Evolutionary conservation across 2,797 vertebrate genomes (phyloP).

Genomic region (Liparis tanakae): DNA sequence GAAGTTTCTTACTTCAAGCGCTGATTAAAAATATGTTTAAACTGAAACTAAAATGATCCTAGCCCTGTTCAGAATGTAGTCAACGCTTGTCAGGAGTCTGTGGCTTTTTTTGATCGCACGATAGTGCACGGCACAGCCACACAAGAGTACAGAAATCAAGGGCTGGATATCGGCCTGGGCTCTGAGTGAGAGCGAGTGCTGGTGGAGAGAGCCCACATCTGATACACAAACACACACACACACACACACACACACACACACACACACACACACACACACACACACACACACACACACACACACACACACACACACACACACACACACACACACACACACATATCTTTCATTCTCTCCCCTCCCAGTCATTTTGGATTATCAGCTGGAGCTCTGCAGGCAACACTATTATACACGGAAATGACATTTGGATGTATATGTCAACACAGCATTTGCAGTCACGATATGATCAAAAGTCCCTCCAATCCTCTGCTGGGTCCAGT

Average conservation of each 20-base stretch:
- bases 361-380: slow-evolving; percentile 33
- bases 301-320: slow-evolving; percentile 10
- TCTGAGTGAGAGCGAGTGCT: slow-evolving; percentile 31
- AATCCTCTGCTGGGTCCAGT: slow-evolving; percentile 33
- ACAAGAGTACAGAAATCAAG: slow-evolving; percentile 45
- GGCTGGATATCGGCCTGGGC: slow-evolving; percentile 37
- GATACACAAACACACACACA: slow-evolving; percentile 25
- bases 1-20: slow-evolving; percentile 50
- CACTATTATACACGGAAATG: slow-evolving; percentile 52
- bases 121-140: slow-evolving; percentile 58
- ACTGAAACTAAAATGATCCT: slow-evolving; percentile 62
- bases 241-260: too few relatives aligned
- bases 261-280: slow-evolving; percentile 17
- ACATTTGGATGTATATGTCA: slow-evolving; percentile 75
- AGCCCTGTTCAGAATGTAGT: slow-evolving; percentile 75
- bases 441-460: slow-evolving; percentile 50
- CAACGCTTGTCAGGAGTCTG: slow-evolving; percentile 59
- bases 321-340: slow-evolving; percentile 17
- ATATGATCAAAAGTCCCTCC: slow-evolving; percentile 34
- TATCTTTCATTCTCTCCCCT: slow-evolving; percentile 31
- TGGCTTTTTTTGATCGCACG: slow-evolving; percentile 50
- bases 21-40: slow-evolving; percentile 44
- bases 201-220: slow-evolving; percentile 38
- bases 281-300: slow-evolving; percentile 17
- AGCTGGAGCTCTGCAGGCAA: slow-evolving; percentile 37